These are phyloP conservation scores for Atherinosoma microstoma DNA, from an alignment of 2,797 vertebrate genomes.

Conservation along the genomic window DNA sequence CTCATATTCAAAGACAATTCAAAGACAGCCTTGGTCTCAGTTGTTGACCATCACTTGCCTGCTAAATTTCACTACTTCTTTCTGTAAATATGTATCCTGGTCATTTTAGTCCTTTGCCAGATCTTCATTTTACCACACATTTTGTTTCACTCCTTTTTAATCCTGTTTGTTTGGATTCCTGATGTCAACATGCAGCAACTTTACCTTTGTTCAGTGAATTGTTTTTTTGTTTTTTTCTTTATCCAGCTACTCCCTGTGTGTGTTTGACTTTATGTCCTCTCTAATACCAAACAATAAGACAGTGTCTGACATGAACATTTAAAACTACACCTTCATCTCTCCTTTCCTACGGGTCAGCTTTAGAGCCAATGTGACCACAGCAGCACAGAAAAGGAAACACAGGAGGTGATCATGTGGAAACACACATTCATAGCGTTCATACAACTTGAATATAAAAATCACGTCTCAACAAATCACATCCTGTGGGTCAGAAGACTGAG, in stretches of 20 bases:
- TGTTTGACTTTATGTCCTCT: background rate
- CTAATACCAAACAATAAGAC: background rate
- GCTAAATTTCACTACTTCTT: too few species aligned
- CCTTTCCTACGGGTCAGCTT: constrained; percentile 38
- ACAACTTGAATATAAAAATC: constrained; percentile 38
- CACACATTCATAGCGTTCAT: constrained; percentile 3
- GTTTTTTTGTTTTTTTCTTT: background rate
- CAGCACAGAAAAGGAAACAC: constrained; percentile 5
- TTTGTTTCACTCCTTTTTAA: background rate
- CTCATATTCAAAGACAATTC: too few species aligned
- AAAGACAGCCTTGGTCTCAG: too few species aligned
- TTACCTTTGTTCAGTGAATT: background rate
- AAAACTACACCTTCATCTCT: constrained; percentile 35
- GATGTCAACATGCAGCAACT: background rate
- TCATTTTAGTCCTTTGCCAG: too few species aligned
- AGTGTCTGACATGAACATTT: constrained; percentile 36
- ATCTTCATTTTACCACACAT: too few species aligned
- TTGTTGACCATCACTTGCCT: too few species aligned
- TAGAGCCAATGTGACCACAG: background rate
- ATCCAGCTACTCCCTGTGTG: background rate
- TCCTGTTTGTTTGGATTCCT: background rate
- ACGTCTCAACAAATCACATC: constrained; percentile 40
- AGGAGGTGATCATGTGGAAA: constrained; percentile 7
- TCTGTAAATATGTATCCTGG: too few species aligned
- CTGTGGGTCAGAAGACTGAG: constrained; percentile 41